Base-by-base conservation (phyloP, 23 tunicate genomes). In the Styela plicata region DNA sequence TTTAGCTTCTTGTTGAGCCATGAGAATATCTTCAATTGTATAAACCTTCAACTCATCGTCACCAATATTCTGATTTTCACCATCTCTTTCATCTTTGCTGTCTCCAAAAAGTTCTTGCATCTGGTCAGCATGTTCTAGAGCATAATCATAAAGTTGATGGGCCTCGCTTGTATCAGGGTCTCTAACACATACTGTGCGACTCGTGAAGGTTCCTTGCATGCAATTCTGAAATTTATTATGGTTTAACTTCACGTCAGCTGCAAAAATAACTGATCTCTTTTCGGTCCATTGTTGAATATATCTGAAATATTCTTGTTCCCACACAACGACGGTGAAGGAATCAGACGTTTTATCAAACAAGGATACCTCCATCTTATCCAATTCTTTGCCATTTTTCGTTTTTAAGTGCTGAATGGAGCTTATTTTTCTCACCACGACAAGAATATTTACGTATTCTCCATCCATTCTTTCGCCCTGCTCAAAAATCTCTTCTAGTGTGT, bases 91-190 rank as follows among this genome's bases (percentile, higher is more conserved):
- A 27, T 79, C 83, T 10, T 36, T 34, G 29, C 69, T 34, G 35
- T 65, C 80, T 63, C 63, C 76, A 30, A 64, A 34, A 64, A 31
- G 28, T 26, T 31, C 36, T 63, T 79, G 18, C 34, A 64, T 44
- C 63, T 36, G 80, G 30, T 82, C 78, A 13, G 79, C 85, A 52
- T 69, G 34, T 28, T 82, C 79, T 37, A 25, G 67, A 5, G 78
- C 85, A 37, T 73, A 73, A 33, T 70, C 52, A 37, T 62, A 82
- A 20, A 82, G 52, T 25, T 44, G 64, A n/a, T 70, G 85, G 5
- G 85, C 78, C 2, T 82, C 66, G 69, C 69, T 52, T 37, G 85
- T 82, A 25, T 82, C 85, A 69, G 87, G 87, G 52, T 83, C 74
- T 24, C 79, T 52, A 74, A 83, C 62, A n/a, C 75, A 63, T 24